Conservation (phyloP, 2,797 vertebrate species). For the Telmatherina bonti region DNA sequence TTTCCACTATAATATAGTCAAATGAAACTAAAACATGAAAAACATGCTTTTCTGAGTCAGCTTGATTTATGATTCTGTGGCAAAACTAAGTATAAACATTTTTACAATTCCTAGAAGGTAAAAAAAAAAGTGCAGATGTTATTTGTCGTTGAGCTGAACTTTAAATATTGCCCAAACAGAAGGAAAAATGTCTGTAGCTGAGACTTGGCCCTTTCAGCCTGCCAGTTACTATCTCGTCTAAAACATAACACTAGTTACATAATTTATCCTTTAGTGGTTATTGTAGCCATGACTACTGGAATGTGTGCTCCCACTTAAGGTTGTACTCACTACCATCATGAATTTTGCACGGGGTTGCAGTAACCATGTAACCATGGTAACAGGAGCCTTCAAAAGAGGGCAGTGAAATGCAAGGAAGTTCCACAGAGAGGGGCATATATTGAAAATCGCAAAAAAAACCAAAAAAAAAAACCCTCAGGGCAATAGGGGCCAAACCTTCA, state of each 20-base stretch:
- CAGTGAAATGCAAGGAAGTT: slow-evolving; percentile 63
- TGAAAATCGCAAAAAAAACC: slow-evolving; percentile 34
- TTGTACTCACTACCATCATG: slow-evolving; percentile 72
- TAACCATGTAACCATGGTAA: slow-evolving; percentile 79
- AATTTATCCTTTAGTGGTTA: slow-evolving; percentile 77
- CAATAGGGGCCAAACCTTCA: slow-evolving; percentile 45
- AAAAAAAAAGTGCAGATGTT: background rate
- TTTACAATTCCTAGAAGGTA: background rate
- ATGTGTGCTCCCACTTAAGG: slow-evolving; percentile 72
- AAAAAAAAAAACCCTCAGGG: slow-evolving; percentile 43
- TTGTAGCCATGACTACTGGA: slow-evolving; percentile 77
- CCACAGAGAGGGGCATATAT: slow-evolving; percentile 43
- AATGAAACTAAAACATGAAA: slow-evolving; percentile 21
- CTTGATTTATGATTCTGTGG: background rate
- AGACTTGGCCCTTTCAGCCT: slow-evolving; percentile 37
- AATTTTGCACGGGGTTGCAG: slow-evolving; percentile 70
- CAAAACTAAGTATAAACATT: slow-evolving; percentile 4
- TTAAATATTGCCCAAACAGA: slow-evolving; percentile 13
- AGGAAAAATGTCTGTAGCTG: slow-evolving; percentile 29
- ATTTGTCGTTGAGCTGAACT: background rate
- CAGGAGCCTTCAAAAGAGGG: slow-evolving; percentile 64
- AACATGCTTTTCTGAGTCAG: slow-evolving; percentile 8
- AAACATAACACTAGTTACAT: slow-evolving; percentile 75
- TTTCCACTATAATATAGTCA: slow-evolving; percentile 24
- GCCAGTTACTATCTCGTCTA: slow-evolving; percentile 46